Percentiles rank a stretch among this genome's conserved stretches.
phyloP scores from a whole-genome alignment of 1,140 invertebrate genomes.

The Lasioglossum baleicum region DNA sequence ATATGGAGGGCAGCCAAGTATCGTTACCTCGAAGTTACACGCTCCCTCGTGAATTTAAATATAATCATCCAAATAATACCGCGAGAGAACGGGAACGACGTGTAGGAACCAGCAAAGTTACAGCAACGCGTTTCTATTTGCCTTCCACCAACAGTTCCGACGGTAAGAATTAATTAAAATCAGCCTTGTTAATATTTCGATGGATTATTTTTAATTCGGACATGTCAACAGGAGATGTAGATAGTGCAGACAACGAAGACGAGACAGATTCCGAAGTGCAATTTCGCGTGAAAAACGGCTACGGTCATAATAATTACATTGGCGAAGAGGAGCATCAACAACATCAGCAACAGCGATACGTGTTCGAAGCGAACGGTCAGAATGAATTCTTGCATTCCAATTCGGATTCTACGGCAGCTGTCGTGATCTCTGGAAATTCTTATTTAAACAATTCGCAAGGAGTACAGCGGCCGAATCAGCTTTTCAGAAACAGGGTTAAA shows the following conservation, averaged over 20 bases:
- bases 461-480: slow-evolving; percentile 70
- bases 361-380: slow-evolving; percentile 57
- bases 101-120: slow-evolving; percentile 78
- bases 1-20: slow-evolving; percentile 81
- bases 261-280: slow-evolving; percentile 76
- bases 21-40: slow-evolving; percentile 91
- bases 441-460: slow-evolving; percentile 72
- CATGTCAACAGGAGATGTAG: slow-evolving; percentile 82
- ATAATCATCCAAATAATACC: slow-evolving; percentile 80
- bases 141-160: slow-evolving; percentile 92
- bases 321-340: slow-evolving; percentile 4
- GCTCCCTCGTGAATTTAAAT: slow-evolving; percentile 90
- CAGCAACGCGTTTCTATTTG: slow-evolving; percentile 83
- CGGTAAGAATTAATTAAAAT: slow-evolving; percentile 79
- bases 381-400: slow-evolving; percentile 52
- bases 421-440: slow-evolving; percentile 61
- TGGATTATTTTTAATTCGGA: neutral
- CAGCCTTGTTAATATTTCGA: neutral
- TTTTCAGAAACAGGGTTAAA: slow-evolving; percentile 75
- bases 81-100: slow-evolving; percentile 82
- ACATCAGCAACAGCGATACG: slow-evolving; percentile 46
- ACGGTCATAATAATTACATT: slow-evolving; percentile 30
- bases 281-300: slow-evolving; percentile 49
- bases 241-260: slow-evolving; percentile 84
- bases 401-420: slow-evolving; percentile 49